Conservation (phyloP, 2,797 vertebrate species). For the Natrix natrix region DNA sequence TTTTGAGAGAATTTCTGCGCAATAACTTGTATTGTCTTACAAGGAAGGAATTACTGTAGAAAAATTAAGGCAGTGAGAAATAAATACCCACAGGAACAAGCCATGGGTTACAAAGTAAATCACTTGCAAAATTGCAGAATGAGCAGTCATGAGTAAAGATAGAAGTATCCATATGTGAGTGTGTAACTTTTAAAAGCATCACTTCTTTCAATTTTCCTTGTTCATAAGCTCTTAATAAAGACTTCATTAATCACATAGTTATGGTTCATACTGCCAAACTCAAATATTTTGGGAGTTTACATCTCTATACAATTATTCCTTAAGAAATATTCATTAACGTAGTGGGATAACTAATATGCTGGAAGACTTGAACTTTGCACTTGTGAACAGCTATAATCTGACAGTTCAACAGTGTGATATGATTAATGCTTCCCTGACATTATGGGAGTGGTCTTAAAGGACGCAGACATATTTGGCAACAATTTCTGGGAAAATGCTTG, state of each 20-base stretch:
- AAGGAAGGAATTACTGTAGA: neutral
- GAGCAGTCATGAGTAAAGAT: neutral
- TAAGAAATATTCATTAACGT: neutral
- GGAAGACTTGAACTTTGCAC: slow-evolving; percentile 8
- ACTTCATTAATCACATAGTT: slow-evolving; percentile 17
- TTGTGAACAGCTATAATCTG: slow-evolving; percentile 29
- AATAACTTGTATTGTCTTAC: neutral
- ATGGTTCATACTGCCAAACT: slow-evolving; percentile 16
- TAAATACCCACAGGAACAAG: slow-evolving; percentile 1
- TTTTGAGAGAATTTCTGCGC: neutral
- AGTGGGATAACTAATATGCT: slow-evolving; percentile 10
- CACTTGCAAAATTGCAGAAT: slow-evolving; percentile 14
- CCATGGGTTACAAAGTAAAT: neutral
- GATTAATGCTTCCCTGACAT: slow-evolving; percentile 47
- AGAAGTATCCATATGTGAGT: neutral
- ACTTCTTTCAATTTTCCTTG: slow-evolving; percentile 6
- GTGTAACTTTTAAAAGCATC: slow-evolving; percentile 23
- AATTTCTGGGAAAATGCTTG: slow-evolving; percentile 41
- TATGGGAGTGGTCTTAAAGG: slow-evolving; percentile 12
- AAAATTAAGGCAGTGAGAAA: slow-evolving; percentile 1
- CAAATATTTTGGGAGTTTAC: neutral
- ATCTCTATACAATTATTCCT: slow-evolving; percentile 18
- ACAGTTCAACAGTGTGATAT: slow-evolving; percentile 33
- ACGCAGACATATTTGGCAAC: slow-evolving; percentile 20
- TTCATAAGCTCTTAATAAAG: slow-evolving; percentile 22